These are phyloP conservation scores for Polyodon spathula DNA, from an alignment of 2,113 vertebrate genomes.

Conservation along the genomic window DNA sequence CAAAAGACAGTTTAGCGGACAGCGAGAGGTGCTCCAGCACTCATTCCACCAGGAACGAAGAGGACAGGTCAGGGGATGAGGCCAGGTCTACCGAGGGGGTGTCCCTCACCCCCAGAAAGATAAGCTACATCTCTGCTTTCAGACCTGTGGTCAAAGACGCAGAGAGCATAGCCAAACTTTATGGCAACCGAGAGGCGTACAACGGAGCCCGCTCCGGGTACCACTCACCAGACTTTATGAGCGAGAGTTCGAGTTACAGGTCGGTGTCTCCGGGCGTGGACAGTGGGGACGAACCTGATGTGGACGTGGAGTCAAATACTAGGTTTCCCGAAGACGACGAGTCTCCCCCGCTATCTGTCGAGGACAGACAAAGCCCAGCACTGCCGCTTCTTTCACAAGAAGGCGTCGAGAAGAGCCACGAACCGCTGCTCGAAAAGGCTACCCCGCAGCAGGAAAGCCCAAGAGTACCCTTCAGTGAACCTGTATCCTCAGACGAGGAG, in stretches of 20 bases:
- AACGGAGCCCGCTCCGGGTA: conserved; percentile 60
- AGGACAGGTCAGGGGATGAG: conserved; percentile 71
- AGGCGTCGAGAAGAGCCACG: conserved; percentile 39
- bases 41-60: conserved; percentile 54
- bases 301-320: conserved; percentile 86
- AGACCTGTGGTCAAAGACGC: conserved; percentile 85
- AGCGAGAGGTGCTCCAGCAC: conserved; percentile 60
- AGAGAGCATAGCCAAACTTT: conserved; percentile 88
- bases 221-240: conserved; percentile 82
- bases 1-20: conserved; percentile 55
- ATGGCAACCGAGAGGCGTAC: conserved; percentile 73
- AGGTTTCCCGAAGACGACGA: conserved; percentile 73
- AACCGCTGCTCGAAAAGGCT: conserved; percentile 30
- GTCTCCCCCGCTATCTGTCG: conserved; percentile 40
- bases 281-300: conserved; percentile 79
- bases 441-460: conserved; percentile 32
- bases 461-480: conserved; percentile 46
- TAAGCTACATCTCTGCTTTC: conserved; percentile 86
- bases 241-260: conserved; percentile 84
- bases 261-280: conserved; percentile 78
- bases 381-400: conserved; percentile 35
- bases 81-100: conserved; percentile 58
- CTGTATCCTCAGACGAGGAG: conserved; percentile 45
- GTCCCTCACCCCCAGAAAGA: conserved; percentile 62
- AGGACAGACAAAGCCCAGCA: conserved; percentile 36